phyloP scores from a whole-genome alignment of 1,140 invertebrate genomes.

The Papilio dardanus region DNA sequence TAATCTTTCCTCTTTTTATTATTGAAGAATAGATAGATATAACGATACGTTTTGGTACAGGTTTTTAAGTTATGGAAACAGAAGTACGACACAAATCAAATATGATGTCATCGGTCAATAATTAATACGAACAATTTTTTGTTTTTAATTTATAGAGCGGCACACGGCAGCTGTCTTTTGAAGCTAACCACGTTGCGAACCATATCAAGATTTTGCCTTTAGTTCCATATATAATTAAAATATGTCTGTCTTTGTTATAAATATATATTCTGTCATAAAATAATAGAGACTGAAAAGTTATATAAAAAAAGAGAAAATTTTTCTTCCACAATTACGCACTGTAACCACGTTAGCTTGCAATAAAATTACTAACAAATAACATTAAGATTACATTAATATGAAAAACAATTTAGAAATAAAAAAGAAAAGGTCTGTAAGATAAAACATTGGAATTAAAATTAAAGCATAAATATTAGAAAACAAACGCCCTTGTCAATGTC shows the following conservation, averaged over 20 bases:
- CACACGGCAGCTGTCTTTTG: slow-evolving; percentile 30
- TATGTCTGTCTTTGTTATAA: not conserved
- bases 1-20: too few species aligned
- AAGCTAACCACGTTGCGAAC: not conserved
- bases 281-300: too few species aligned
- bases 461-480: not conserved
- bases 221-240: not conserved
- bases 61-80: not conserved
- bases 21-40: too few species aligned
- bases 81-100: not conserved
- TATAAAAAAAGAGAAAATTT: too few species aligned
- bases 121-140: slow-evolving; percentile 28
- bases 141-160: slow-evolving; percentile 1
- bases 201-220: not conserved
- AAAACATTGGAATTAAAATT: too few species aligned
- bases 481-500: not conserved
- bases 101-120: slow-evolving; percentile 27
- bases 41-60: too few species aligned
- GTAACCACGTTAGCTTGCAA: too few species aligned
- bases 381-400: too few species aligned
- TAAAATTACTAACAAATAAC: too few species aligned
- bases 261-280: not conserved
- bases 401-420: too few species aligned
- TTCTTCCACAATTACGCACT: too few species aligned
- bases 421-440: too few species aligned